Evolutionary conservation across 1,140 invertebrate genomes (phyloP), one percentile per base, ranked within the genome.

Genomic region (Anagrus nilaparvatae): DNA sequence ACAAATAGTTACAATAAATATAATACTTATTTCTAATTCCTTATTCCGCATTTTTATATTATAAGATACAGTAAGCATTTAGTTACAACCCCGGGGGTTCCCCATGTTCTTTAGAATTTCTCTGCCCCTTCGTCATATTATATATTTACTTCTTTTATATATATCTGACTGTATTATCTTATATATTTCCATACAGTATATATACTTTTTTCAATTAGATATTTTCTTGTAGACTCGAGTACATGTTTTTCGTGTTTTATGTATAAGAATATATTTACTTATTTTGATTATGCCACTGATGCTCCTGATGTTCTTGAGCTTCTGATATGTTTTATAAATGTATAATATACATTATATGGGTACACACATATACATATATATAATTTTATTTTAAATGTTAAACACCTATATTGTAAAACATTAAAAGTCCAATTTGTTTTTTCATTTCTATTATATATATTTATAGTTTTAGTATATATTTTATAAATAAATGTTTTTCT

Each of bases 1-100:
- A n/a, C n/a, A n/a, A n/a, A n/a, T n/a, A n/a, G 56, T 43, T 58
- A 50, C 55, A 50, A 47, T 54, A 54, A 45, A 44, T 46, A 47
- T 38, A 49, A 48, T 42, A 48, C 50, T 58, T 58, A 57, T 55
- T 58, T 58, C 53, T 54, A 50, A 44, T 47, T 46, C 50, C 49
- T 47, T 50, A 40, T 44, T 48, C 48, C 41, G 39, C 33, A 30
- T 36, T 30, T 40, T 19, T 28, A n/a, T n/a, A n/a, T n/a, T n/a
- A n/a, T n/a, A n/a, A n/a, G n/a, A n/a, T n/a, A n/a, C n/a, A n/a
- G n/a, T n/a, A n/a, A n/a, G n/a, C n/a, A n/a, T n/a, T n/a, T n/a
- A n/a, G n/a, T n/a, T n/a, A n/a, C 42, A 56, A 43, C 56, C 44
- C 44, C 51, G 44, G 57, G 54, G 55, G 54, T 49, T 52, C 51